A percentile compares a stretch with the other conserved stretches of the same genome.
phyloP scores from a whole-genome alignment of 1,140 invertebrate species.

The Euborellia annulipes region DNA sequence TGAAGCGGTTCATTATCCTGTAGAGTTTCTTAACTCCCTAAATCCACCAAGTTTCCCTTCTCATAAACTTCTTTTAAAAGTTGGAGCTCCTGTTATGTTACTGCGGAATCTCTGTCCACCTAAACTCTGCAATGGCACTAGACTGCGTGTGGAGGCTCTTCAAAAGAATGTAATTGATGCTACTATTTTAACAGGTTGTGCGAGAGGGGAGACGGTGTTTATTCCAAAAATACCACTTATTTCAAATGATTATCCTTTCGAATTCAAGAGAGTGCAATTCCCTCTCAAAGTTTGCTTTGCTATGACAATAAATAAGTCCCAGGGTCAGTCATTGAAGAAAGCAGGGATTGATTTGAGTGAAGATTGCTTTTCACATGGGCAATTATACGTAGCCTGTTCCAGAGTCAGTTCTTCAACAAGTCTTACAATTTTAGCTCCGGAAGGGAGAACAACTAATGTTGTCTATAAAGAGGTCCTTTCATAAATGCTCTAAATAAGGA shows the following conservation, averaged over 20 bases:
- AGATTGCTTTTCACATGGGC: constrained; percentile 21
- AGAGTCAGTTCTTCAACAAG: background rate
- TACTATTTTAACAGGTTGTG: background rate
- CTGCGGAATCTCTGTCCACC: constrained; percentile 23
- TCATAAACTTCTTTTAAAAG: constrained; percentile 25
- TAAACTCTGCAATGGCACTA: constrained; percentile 25
- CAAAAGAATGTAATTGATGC: constrained; percentile 9
- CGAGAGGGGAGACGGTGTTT: constrained; percentile 2
- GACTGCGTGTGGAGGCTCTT: too few relatives aligned
- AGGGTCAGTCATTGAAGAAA: constrained; percentile 23
- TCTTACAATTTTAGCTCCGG: too few relatives aligned
- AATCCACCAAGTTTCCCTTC: constrained; percentile 23
- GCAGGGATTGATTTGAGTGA: constrained; percentile 16
- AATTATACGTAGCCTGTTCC: constrained; percentile 23
- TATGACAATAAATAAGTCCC: too few relatives aligned
- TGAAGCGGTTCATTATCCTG: too few relatives aligned
- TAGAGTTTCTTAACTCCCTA: constrained; percentile 25
- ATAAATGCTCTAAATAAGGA: too few relatives aligned
- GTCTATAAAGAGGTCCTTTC: too few relatives aligned
- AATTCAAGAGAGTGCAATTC: constrained; percentile 23
- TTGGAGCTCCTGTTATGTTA: constrained; percentile 23
- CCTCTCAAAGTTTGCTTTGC: constrained; percentile 25
- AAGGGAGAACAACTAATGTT: constrained; percentile 1
- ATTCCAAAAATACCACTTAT: constrained; percentile 9
- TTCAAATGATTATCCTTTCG: constrained; percentile 8